Evolutionary conservation across 2,888 invertebrate species (phyloP).

Genomic region (Stenichneumon culpator): DNA sequence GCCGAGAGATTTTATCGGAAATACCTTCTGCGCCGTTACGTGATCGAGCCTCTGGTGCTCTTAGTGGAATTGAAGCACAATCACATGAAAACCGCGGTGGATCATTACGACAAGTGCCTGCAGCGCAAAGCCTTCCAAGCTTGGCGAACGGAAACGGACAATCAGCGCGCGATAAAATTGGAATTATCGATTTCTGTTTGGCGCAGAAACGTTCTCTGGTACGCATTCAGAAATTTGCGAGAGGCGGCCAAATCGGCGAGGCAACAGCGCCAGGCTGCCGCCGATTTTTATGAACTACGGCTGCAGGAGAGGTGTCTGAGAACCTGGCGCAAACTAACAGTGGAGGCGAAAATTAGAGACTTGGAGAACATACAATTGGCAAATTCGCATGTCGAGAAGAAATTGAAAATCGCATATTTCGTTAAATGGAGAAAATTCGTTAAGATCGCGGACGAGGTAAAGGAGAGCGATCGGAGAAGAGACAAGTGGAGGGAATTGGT

Average conservation of each 20-base stretch:
- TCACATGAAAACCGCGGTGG: slow-evolving; percentile 85
- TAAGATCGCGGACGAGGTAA: slow-evolving; percentile 75
- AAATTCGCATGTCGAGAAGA: slow-evolving; percentile 68
- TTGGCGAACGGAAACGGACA: slow-evolving; percentile 86
- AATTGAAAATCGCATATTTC: slow-evolving; percentile 75
- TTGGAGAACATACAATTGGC: slow-evolving; percentile 74
- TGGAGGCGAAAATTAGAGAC: slow-evolving; percentile 82
- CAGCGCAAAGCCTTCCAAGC: slow-evolving; percentile 85
- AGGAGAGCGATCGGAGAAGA: slow-evolving; percentile 79
- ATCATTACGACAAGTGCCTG: slow-evolving; percentile 86
- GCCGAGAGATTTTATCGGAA: slow-evolving; percentile 78
- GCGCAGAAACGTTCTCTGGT: slow-evolving; percentile 74
- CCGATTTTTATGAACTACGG: slow-evolving; percentile 90
- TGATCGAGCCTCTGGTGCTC: slow-evolving; percentile 75
- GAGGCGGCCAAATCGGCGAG: slow-evolving; percentile 66
- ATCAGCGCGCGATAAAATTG: slow-evolving; percentile 68
- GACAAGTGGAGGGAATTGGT: slow-evolving; percentile 80
- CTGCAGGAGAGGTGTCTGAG: slow-evolving; percentile 86
- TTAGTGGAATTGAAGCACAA: slow-evolving; percentile 75
- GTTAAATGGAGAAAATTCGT: slow-evolving; percentile 77
- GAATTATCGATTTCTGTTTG: slow-evolving; percentile 73
- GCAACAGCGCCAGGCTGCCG: slow-evolving; percentile 89
- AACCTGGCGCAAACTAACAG: slow-evolving; percentile 86
- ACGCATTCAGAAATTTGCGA: slow-evolving; percentile 76
- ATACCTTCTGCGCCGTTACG: slow-evolving; percentile 77